These are phyloP conservation scores for Drosophila bifasciata DNA, from an alignment of 1,140 invertebrate genomes.

Conservation along the genomic window DNA sequence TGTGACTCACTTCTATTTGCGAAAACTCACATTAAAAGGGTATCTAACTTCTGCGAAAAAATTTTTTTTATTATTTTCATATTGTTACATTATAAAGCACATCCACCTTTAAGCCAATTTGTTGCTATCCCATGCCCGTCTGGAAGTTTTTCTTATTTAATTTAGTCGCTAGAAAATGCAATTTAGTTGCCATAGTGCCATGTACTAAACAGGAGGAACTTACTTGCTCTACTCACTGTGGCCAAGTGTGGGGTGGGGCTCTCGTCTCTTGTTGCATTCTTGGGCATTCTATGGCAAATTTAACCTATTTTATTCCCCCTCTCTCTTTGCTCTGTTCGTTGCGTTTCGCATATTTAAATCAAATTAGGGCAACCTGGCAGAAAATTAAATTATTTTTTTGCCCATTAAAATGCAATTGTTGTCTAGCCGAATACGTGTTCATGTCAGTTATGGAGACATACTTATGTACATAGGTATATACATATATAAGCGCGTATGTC, in stretches of 20 bases:
- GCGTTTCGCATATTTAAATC: conserved; percentile 37
- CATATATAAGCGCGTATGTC: neutral
- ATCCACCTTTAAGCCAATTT: conserved; percentile 56
- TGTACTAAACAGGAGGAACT: neutral
- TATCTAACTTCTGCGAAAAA: too few relatives aligned
- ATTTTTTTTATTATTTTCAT: too few relatives aligned
- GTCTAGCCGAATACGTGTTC: conserved; percentile 18
- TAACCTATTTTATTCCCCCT: conserved; percentile 6
- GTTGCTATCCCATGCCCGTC: conserved; percentile 8
- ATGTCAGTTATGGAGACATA: conserved; percentile 21
- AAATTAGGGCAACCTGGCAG: conserved; percentile 50
- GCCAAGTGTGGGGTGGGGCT: neutral
- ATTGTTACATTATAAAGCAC: neutral
- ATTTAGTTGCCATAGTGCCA: too few relatives aligned
- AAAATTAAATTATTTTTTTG: conserved; percentile 57
- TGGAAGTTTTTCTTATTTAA: conserved; percentile 51
- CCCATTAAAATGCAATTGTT: conserved; percentile 55
- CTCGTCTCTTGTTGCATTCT: conserved; percentile 14
- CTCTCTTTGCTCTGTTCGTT: neutral
- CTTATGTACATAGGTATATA: conserved; percentile 6
- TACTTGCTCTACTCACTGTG: neutral
- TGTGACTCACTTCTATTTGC: too few relatives aligned
- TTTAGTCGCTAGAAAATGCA: conserved; percentile 70
- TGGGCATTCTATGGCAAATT: neutral
- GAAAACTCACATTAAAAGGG: too few relatives aligned